Percentiles rank a stretch among this genome's conserved stretches.
phyloP scores from a whole-genome alignment of 2,113 vertebrate species.

The Mormyrus lacerda region DNA sequence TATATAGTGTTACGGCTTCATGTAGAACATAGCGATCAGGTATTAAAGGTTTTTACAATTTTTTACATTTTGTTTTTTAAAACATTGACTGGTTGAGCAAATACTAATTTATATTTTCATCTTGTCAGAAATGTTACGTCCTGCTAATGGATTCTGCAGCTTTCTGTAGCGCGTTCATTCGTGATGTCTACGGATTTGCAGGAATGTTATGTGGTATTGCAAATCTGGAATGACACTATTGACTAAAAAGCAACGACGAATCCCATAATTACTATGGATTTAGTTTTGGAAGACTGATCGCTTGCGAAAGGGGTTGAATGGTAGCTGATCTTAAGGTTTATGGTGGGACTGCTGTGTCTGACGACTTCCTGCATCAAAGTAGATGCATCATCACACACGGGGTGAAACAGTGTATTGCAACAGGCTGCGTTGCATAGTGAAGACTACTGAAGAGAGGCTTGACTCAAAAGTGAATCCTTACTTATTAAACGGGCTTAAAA shows the following conservation, averaged over 20 bases:
- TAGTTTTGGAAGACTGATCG: not conserved
- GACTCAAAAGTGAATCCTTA: not conserved
- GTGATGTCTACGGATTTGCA: not conserved
- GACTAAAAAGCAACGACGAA: not conserved
- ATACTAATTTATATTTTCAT: slow-evolving; percentile 10
- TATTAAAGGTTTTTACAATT: not conserved
- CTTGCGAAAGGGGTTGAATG: not conserved
- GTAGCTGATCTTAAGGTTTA: not conserved
- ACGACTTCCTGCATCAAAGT: not conserved
- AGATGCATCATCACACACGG: not conserved
- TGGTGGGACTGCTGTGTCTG: not conserved
- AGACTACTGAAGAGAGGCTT: slow-evolving; percentile 9
- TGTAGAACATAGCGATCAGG: not conserved
- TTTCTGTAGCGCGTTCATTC: not conserved
- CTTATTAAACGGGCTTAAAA: not conserved
- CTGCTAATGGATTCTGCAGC: not conserved
- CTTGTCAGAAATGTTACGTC: not conserved
- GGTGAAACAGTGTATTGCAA: not conserved
- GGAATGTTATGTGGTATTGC: not conserved
- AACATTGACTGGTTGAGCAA: not conserved
- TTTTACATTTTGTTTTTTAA: not conserved
- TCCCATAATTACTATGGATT: not conserved
- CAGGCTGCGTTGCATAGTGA: not conserved
- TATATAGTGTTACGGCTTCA: slow-evolving; percentile 6
- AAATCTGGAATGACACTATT: not conserved